Conservation (phyloP, 2,113 vertebrate genomes). For the Oncorhynchus tshawytscha region DNA sequence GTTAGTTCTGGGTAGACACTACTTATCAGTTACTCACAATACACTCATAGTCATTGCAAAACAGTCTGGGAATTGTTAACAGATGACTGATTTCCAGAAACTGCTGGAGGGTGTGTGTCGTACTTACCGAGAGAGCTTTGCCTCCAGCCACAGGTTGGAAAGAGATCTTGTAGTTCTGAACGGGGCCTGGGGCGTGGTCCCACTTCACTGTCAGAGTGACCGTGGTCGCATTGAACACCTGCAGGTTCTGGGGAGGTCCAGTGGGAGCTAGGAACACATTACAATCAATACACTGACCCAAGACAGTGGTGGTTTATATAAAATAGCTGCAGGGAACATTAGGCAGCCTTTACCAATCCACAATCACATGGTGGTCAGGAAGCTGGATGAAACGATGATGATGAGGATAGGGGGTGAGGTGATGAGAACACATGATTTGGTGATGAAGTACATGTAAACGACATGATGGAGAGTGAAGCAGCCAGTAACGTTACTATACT, state of each 20-base stretch:
- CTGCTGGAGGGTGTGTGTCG: neutral
- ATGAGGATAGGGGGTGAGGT: neutral
- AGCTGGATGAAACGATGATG: conserved; percentile 22
- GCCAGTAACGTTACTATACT: conserved; percentile 20
- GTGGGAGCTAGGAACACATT: conserved; percentile 72
- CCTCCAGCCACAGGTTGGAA: conserved; percentile 79
- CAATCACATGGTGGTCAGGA: conserved; percentile 16
- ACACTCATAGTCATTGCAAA: neutral
- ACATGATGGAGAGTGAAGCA: conserved; percentile 13
- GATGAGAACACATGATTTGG: conserved; percentile 5
- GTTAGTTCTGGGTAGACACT: neutral
- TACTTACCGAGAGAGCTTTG: conserved; percentile 76
- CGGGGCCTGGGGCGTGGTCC: conserved; percentile 86
- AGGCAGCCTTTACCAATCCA: conserved; percentile 1
- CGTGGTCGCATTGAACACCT: conserved; percentile 88
- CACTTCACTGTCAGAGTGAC: conserved; percentile 85
- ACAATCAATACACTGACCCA: neutral
- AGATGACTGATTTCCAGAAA: neutral
- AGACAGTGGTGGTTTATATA: neutral
- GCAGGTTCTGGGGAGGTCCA: conserved; percentile 85
- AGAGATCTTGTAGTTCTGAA: conserved; percentile 85
- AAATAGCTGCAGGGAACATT: neutral
- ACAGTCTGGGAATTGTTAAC: neutral
- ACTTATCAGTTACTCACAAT: no score
- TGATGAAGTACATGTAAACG: neutral